Percentiles rank a stretch among this genome's conserved stretches.
These are phyloP conservation scores for Pangasius macronema DNA, from an alignment of 2,797 vertebrate species.

Conservation along the genomic window DNA sequence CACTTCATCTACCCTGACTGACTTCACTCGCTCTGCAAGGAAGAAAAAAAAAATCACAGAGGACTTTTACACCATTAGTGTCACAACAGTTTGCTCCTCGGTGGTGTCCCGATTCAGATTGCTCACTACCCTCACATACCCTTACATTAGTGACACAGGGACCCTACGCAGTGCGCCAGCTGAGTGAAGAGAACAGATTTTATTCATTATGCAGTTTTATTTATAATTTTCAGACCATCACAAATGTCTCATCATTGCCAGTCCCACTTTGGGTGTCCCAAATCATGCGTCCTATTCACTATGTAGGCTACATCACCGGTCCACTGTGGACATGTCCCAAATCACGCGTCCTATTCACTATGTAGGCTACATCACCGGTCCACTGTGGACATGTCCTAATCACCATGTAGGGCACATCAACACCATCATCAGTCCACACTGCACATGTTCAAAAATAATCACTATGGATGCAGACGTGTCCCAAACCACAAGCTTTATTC, in stretches of 20 bases:
- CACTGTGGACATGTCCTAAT: neutral
- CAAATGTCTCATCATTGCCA: neutral
- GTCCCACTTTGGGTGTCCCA: neutral
- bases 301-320: neutral
- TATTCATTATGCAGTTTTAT: neutral
- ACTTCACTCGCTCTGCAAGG: slow-evolving; percentile 35
- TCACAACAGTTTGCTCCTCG: slow-evolving; percentile 63
- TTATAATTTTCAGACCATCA: neutral
- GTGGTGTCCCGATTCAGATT: slow-evolving; percentile 64
- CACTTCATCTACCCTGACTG: neutral
- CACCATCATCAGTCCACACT: neutral
- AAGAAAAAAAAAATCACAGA: slow-evolving; percentile 52
- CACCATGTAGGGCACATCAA: neutral
- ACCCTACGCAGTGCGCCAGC: neutral
- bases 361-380: neutral
- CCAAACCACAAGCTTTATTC: neutral
- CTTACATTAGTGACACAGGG: neutral
- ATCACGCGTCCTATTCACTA: neutral
- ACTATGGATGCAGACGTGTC: neutral
- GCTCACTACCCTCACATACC: slow-evolving; percentile 8
- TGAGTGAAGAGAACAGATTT: neutral
- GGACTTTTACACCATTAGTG: slow-evolving; percentile 68
- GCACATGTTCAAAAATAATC: neutral
- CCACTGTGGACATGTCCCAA: neutral
- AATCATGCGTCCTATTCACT: neutral